Evolutionary conservation across 2,888 invertebrate genomes (phyloP), one percentile per base, ranked within the genome.

Genomic region (Tetheella fluctuosa): DNA sequence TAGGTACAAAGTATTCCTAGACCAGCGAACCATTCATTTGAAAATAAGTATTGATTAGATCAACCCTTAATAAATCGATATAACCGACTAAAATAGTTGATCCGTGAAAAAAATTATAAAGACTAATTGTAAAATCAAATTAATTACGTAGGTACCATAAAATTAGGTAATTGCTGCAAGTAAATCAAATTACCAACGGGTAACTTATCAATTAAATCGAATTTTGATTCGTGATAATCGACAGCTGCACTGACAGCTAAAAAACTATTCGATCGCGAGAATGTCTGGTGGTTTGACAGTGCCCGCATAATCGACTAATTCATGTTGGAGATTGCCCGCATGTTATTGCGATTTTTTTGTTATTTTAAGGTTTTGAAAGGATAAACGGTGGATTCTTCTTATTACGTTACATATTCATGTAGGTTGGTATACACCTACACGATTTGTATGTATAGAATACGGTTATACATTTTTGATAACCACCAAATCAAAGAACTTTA

Each of bases 231-330:
- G 48, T 5, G 5, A n/a, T 39, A 48, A 20, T 48, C 48, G 48
- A 20, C 48, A 48, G 48, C 48, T 48, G 48, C 48, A 39, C 6
- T 20, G 20, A 48, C 17, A 15, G 48, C 48, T 48, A 48, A 48
- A 48, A 48, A 48, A n/a, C 20, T 20, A 48, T 42, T 7, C 17
- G 15, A 17, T 42, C 15, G 42, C 42, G 48, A 17, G 20, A 48
- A 48, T 48, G 48, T 48, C 17, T 48, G 10, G 17, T n/a, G n/a
- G 34, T 34, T 55, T 55, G 55, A 55, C 25, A 37, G 23, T 34
- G 34, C 55, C 55, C 55, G 55, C 55, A 55, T 55, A 55, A 55
- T 55, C 55, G 20, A 23, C 17, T 15, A 28, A 54, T 34, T 34
- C 20, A 37, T 13, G 55, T 25, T 12, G 17, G 20, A 48, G 48